Evolutionary conservation across 2,888 invertebrate genomes (phyloP).

Genomic region (Drosophila lacicola): DNA sequence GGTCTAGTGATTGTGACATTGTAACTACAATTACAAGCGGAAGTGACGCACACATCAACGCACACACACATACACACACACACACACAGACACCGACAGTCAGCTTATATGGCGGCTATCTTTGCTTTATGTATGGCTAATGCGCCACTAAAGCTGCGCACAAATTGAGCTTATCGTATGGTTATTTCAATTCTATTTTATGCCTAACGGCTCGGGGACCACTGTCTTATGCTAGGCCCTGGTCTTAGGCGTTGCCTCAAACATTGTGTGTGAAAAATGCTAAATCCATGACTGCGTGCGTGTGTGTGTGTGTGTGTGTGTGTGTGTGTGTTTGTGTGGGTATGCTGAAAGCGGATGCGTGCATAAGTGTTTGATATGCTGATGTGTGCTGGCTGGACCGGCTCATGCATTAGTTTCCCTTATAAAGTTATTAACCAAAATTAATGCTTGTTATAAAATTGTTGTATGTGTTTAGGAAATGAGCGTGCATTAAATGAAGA

Average conservation of each 20-base stretch:
- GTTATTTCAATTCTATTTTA: constrained; percentile 81
- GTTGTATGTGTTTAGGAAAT: constrained; percentile 74
- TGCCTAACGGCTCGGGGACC: constrained; percentile 46
- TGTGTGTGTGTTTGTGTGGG: not conserved
- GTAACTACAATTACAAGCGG: constrained; percentile 82
- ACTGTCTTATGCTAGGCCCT: constrained; percentile 35
- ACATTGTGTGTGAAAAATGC: constrained; percentile 78
- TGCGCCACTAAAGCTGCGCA: constrained; percentile 80
- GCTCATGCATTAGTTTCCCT: constrained; percentile 51
- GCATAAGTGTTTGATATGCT: constrained; percentile 43
- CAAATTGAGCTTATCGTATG: constrained; percentile 81
- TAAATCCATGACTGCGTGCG: constrained; percentile 44
- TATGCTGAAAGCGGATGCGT: constrained; percentile 20
- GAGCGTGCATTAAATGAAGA: constrained; percentile 63
- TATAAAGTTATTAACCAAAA: constrained; percentile 80
- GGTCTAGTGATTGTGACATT: constrained; percentile 81
- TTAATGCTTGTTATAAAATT: constrained; percentile 77
- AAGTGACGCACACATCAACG: constrained; percentile 79
- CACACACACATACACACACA: constrained; percentile 51
- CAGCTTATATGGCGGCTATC: constrained; percentile 66
- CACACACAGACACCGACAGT: constrained; percentile 17
- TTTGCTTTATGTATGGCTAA: constrained; percentile 79
- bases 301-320: constrained; percentile 5
- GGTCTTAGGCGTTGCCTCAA: constrained; percentile 48
- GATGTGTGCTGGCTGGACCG: constrained; percentile 30